Evolutionary conservation across 2,797 vertebrate species (phyloP), one percentile per base, ranked within the genome.

Genomic region (Meriones psammophilus): DNA sequence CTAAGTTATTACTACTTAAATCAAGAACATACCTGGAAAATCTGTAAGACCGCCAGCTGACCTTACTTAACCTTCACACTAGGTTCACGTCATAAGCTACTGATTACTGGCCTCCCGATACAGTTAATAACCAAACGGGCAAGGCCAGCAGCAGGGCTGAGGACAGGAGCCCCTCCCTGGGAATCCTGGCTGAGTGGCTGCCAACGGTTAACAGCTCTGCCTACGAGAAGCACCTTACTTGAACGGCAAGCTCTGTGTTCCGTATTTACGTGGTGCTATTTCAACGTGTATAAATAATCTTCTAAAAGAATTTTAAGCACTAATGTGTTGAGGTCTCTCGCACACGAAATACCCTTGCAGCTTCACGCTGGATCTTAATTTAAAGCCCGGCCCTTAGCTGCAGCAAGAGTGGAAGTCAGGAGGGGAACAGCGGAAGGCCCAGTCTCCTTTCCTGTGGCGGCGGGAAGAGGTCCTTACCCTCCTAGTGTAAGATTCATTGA

Each of bases 401-500:
- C 17, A 74, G 50, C 42, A 71, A 33, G 50, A 28, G 33, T 22
- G 17, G 50, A 73, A 9, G 8, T 56, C 42, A 18, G 79, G n/a
- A 62, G 78, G 91, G 78, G 17, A 71, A 66, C 1, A 42, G 42
- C 42, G 6, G 42, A 42, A 42, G 42, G 50, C 50, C 50, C 54
- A 4, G 36, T 60, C 54, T 17, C 56, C 14, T 36, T 62, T 12
- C 17, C 20, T 4, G n/a, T 0, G 3, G 54, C 5, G 5, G 14
- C 24, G 62, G 64, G 69, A 17, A 28, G 36, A 84, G 94, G 81
- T 36, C 94, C 93, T 98, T 98, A 99, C 99, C 98, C 98, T 98
- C 97, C 98, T 98, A 0, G 98, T 98, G 97, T 97, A 98, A 91
- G 98, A 98, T 73, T 98, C 98, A 88, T 99, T 99, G 96, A 99